Conservation (phyloP, 2,113 vertebrate species). For the Oryzias woworae region DNA sequence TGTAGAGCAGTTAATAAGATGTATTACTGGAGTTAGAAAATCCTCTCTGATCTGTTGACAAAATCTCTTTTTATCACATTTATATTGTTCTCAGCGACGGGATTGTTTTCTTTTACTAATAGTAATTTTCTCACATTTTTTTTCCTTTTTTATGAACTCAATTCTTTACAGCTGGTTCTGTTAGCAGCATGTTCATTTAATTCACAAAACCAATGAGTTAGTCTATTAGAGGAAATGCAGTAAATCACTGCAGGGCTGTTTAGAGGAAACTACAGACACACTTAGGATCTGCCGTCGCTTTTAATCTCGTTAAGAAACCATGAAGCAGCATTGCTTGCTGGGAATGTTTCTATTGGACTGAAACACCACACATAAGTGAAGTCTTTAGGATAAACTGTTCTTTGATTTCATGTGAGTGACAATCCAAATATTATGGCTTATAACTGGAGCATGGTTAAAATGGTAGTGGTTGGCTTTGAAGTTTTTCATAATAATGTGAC, state of each 20-base stretch:
- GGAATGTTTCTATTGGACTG: conserved; percentile 27
- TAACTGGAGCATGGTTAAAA: too few relatives aligned
- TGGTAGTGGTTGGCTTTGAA: too few relatives aligned
- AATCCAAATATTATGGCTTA: neutral
- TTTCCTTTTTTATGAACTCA: neutral
- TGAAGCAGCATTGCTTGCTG: conserved; percentile 33
- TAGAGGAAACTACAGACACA: neutral
- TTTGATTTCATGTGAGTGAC: neutral
- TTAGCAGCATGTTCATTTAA: conserved; percentile 7
- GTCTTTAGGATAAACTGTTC: conserved; percentile 35
- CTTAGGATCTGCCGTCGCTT: conserved; percentile 7
- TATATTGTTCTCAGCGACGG: neutral
- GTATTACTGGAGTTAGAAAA: conserved; percentile 24
- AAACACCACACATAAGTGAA: conserved; percentile 11
- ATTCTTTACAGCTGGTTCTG: neutral
- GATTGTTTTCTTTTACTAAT: conserved; percentile 8
- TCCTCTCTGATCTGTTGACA: neutral
- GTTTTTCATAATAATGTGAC: too few relatives aligned
- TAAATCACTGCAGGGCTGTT: neutral
- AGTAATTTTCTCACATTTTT: conserved; percentile 1
- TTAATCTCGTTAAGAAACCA: conserved; percentile 23
- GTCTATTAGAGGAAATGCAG: conserved; percentile 5
- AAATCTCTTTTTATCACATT: neutral
- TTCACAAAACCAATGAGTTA: neutral
- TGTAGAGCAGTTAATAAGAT: conserved; percentile 17